Conservation (phyloP, 2,113 vertebrate species). For the Leucosticte australis region DNA sequence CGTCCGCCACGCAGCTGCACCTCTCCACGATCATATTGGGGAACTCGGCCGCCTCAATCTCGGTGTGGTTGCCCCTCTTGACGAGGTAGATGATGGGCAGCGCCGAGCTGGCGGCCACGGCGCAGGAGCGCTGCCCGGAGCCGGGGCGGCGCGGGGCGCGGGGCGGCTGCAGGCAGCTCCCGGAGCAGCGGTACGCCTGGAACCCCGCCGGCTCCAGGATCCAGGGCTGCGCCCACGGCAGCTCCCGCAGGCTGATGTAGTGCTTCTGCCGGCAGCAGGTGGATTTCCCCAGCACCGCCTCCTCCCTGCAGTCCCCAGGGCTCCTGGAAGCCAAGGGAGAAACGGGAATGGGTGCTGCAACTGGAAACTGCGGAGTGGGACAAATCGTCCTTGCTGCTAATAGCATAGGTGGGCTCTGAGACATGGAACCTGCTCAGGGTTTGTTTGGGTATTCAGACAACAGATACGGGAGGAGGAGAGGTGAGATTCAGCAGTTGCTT, state of each 20-base stretch:
- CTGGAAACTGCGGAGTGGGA: not conserved
- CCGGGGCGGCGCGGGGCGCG: constrained; percentile 37
- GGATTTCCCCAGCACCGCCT: constrained; percentile 25
- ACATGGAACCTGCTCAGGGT: fast-evolving
- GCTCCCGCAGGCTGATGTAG: constrained; percentile 83
- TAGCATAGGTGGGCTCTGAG: not conserved
- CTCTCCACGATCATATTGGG: constrained; percentile 86
- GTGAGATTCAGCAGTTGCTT: not conserved
- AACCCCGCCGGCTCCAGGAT: constrained; percentile 84
- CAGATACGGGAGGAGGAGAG: not conserved
- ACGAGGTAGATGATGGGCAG: constrained; percentile 90
- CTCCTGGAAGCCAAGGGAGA: constrained; percentile 63
- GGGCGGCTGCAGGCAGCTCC: constrained; percentile 78
- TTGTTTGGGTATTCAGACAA: not conserved
- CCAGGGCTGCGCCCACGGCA: constrained; percentile 86
- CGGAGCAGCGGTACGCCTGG: constrained; percentile 80
- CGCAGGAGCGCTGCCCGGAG: constrained; percentile 78
- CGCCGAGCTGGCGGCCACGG: constrained; percentile 75
- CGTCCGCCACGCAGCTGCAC: constrained; percentile 81
- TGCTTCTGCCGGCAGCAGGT: constrained; percentile 83
- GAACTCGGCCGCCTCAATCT: constrained; percentile 89
- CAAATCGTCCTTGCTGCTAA: not conserved
- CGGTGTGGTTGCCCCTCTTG: constrained; percentile 86
- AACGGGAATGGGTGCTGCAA: not conserved
- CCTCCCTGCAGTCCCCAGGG: constrained; percentile 78